Base-by-base conservation (phyloP, 2,888 invertebrate genomes). In the Drosophila diplacantha region DNA sequence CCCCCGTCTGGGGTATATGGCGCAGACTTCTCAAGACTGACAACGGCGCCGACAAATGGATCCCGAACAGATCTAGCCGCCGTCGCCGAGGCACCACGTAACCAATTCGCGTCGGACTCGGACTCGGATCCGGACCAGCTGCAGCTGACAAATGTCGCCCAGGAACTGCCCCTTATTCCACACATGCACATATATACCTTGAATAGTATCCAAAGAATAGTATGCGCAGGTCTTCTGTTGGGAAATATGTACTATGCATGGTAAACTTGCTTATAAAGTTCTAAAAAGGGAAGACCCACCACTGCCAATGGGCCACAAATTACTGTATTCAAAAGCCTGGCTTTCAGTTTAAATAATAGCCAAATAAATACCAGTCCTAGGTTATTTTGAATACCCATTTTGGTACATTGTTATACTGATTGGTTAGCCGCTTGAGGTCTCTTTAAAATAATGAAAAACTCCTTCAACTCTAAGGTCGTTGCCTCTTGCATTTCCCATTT, bases 21-120 rank as follows among this genome's bases (percentile, higher is more conserved):
- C 64, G 60, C 68, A 67, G 71, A 75, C 76, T 78, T 69, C 20
- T 39, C 72, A 59, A 62, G 80, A 82, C 49, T 77, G 82, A 77
- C 77, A 81, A 70, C 77, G 77, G 77, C 75, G 81, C 77, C 75
- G 72, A 74, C 71, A 69, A 62, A 59, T 54, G 50, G 61, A 56
- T 64, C 46, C 41, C 44, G 29, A 44, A 46, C 9, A 41, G 14
- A 20, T 44, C 44, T 44, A 7, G 11, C 26, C 31, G n/a, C 20
- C 20, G 3, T 20, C 38, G 38, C 11, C 14, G 24, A 22, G 35
- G 16, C 37, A 29, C 37, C 26, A 53, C 55, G 53, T 53, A 53
- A 55, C 55, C 53, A 38, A 52, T 38, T 55, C 53, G 53, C 24
- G 8, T 12, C 49, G 39, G 60, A 49, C 34, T 49, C 41, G 43